A percentile compares a stretch with the other conserved stretches of the same genome.
Conservation (phyloP, 30 jellyfish, hydroid and myxozoan species). For the Phacellophora camtschatica region DNA sequence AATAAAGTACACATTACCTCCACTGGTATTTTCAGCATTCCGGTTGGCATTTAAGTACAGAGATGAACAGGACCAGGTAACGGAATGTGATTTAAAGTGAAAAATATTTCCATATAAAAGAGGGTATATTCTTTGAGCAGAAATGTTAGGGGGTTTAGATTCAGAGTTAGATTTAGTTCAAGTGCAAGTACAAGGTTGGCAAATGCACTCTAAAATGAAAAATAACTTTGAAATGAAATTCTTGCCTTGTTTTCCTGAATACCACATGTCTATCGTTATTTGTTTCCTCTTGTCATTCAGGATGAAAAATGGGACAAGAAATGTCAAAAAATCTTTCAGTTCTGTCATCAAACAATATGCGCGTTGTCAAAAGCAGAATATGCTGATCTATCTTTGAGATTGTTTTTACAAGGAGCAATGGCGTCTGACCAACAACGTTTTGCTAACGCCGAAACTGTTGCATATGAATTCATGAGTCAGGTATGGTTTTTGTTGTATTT, state of each 20-base stretch:
- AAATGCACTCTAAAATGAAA: no score
- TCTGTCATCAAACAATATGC: conserved; percentile 97
- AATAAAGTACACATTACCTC: conserved; percentile 94
- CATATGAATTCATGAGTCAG: conserved; percentile 99
- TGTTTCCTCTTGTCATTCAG: no score
- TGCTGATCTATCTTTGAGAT: conserved; percentile 87
- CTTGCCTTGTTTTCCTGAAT: no score
- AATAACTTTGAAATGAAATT: no score
- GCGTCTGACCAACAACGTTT: conserved; percentile 98
- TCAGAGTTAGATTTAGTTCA: no score
- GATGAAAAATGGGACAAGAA: conserved; percentile 99
- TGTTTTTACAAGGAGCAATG: conserved; percentile 96
- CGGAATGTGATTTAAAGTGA: not conserved
- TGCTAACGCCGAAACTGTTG: conserved; percentile 97
- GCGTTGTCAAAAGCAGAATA: conserved; percentile 98
- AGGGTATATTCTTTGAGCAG: no score
- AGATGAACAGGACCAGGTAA: conserved; percentile 94
- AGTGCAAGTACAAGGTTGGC: no score
- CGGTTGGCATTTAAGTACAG: conserved; percentile 91
- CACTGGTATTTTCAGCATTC: conserved; percentile 92
- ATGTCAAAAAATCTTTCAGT: conserved; percentile 95
- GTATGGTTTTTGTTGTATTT: no score
- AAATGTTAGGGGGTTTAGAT: no score
- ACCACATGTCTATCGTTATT: no score
- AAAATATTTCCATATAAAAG: no score